phyloP scores from a whole-genome alignment of 2,113 vertebrate genomes.

The Burhinus bistriatus region DNA sequence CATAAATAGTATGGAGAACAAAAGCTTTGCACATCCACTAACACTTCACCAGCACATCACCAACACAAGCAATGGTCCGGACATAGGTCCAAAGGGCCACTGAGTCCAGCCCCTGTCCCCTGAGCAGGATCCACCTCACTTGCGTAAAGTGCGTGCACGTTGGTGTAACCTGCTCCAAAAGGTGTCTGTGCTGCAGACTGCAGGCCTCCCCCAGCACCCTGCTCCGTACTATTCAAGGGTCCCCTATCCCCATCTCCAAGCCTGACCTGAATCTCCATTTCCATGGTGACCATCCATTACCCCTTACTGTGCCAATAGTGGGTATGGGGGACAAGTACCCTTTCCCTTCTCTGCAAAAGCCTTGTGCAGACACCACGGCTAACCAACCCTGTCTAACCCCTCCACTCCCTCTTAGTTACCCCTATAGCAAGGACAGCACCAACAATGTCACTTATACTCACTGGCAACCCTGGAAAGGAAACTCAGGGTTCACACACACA shows the following conservation, averaged over 20 bases:
- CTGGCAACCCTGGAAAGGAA: neutral
- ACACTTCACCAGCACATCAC: neutral
- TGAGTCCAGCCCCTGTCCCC: neutral
- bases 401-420: neutral
- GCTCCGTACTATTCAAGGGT: neutral
- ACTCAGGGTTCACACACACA: too few relatives aligned
- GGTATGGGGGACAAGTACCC: neutral
- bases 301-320: neutral
- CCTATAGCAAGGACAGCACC: neutral
- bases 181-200: neutral
- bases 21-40: neutral
- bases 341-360: neutral
- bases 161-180: neutral
- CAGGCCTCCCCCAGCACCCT: neutral
- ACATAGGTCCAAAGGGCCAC: neutral
- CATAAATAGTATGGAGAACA: neutral
- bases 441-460: neutral
- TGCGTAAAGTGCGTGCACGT: neutral
- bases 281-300: neutral
- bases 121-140: neutral
- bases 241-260: neutral
- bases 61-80: accelerated
- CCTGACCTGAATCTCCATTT: neutral
- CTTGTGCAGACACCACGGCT: neutral
- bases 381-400: neutral